Conservation (phyloP, 2,797 vertebrate genomes). For the Acipenser oxyrinchus region DNA sequence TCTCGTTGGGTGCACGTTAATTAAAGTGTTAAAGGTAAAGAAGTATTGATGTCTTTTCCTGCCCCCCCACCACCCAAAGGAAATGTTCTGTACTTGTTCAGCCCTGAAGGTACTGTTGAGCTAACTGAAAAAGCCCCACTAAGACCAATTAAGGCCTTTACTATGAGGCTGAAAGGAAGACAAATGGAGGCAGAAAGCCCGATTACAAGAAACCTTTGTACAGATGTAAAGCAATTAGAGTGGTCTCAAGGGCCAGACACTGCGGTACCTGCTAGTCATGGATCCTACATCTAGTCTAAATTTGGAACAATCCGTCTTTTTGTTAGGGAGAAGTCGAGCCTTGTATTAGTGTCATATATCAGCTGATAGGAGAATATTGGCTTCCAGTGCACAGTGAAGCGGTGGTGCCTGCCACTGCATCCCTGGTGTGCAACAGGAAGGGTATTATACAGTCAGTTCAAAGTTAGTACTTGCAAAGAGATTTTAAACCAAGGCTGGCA, state of each 20-base stretch:
- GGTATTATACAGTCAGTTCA: conserved; percentile 56
- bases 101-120: conserved; percentile 66
- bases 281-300: conserved; percentile 86
- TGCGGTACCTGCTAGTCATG: conserved; percentile 75
- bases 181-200: conserved; percentile 95
- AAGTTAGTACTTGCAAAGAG: conserved; percentile 12
- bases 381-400: conserved; percentile 64
- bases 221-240: conserved; percentile 99
- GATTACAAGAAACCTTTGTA: conserved; percentile 99
- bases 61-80: conserved; percentile 49
- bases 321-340: conserved; percentile 72
- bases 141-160: conserved; percentile 99
- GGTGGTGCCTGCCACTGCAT: conserved; percentile 55
- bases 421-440: conserved; percentile 58
- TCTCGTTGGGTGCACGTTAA: conserved; percentile 84
- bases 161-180: conserved; percentile 92
- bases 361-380: conserved; percentile 65
- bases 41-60: conserved; percentile 80
- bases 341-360: conserved; percentile 89
- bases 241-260: conserved; percentile 81
- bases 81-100: conserved; percentile 66
- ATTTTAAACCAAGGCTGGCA: conserved; percentile 16
- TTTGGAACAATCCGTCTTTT: conserved; percentile 83
- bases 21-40: conserved; percentile 89
- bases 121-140: conserved; percentile 84